A percentile compares a stretch with the other conserved stretches of the same genome.
phyloP scores from a whole-genome alignment of 2,888 invertebrate species.

The Ennomos fuscantarius region DNA sequence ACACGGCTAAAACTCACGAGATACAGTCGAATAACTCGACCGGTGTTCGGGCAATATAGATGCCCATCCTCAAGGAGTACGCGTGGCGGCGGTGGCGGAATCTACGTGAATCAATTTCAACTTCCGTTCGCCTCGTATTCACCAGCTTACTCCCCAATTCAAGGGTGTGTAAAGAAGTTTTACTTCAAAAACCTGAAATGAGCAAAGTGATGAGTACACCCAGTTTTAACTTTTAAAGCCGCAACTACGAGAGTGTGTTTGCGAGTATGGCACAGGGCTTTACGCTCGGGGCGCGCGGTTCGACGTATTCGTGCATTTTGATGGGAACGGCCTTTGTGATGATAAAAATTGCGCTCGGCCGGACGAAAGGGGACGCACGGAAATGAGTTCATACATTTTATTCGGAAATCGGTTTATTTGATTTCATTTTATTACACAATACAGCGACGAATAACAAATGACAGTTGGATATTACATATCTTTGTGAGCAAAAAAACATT shows the following conservation, averaged over 20 bases:
- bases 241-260: constrained; percentile 14
- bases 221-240: constrained; percentile 14
- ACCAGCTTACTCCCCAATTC: too few species aligned
- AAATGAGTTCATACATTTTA: constrained; percentile 75
- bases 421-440: constrained; percentile 70
- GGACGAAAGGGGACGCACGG: constrained; percentile 61
- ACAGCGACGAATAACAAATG: constrained; percentile 48
- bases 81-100: too few species aligned
- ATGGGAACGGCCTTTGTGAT: constrained; percentile 74
- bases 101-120: too few species aligned
- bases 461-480: constrained; percentile 32
- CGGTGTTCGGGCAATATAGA: too few species aligned
- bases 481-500: constrained; percentile 25
- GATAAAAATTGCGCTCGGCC: constrained; percentile 67
- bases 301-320: constrained; percentile 72
- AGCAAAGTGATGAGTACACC: constrained; percentile 3
- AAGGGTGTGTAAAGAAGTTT: too few species aligned
- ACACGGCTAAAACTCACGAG: too few species aligned
- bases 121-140: too few species aligned
- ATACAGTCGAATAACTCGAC: too few species aligned
- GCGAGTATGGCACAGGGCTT: constrained; percentile 37
- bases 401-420: constrained; percentile 70
- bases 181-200: constrained; percentile 20
- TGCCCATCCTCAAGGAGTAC: too few species aligned
- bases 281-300: constrained; percentile 54